Evolutionary conservation across 2,888 invertebrate genomes (phyloP), one percentile per base, ranked within the genome.

Genomic region (Acrobasis suavella): DNA sequence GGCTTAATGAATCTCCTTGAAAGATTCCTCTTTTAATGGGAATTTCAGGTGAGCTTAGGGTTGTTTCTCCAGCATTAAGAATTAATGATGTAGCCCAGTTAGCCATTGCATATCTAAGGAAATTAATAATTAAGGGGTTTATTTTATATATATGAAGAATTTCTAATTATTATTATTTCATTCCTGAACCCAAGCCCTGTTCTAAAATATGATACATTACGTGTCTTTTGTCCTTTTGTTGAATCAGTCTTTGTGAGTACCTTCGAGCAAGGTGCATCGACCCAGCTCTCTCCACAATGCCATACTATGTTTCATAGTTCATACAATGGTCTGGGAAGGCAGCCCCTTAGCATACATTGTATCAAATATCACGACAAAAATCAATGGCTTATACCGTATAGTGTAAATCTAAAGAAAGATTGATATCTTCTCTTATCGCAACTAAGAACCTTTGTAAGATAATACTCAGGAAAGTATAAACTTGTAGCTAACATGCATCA

Each of bases 201-300:
- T 51, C 51, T 22, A 22, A 51, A 51, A 12, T 14, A 52, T 32
- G 8, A 14, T 32, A 14, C 14, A 17, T 52, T 52, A 12, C 10
- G 8, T 16, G 14, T 14, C 56, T 22, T 56, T 56, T 42, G 38
- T 42, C 17, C 17, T 42, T 42, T 56, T 56, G 56, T 56, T 56
- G 46, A 10, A 22, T 42, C 17, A 56, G 42, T 56, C 17, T 42
- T 22, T 37, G 7, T 54, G 12, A 38, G 16, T 54, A 14, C 42
- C 16, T 42, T 56, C 42, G 17, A 42, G 42, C 42, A 42, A 56
- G 17, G 56, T 56, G 56, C 56, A 56, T 42, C 42, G 17, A 42
- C 56, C 56, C 56, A 55, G 39, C 55, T 55, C 55, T 15, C 8
- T 54, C 37, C 38, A 22, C 22, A 32, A 52, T 38, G 39, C 39